Evolutionary conservation across 2,888 invertebrate species (phyloP), one percentile per base, ranked within the genome.

Genomic region (Xanthia icteritia): DNA sequence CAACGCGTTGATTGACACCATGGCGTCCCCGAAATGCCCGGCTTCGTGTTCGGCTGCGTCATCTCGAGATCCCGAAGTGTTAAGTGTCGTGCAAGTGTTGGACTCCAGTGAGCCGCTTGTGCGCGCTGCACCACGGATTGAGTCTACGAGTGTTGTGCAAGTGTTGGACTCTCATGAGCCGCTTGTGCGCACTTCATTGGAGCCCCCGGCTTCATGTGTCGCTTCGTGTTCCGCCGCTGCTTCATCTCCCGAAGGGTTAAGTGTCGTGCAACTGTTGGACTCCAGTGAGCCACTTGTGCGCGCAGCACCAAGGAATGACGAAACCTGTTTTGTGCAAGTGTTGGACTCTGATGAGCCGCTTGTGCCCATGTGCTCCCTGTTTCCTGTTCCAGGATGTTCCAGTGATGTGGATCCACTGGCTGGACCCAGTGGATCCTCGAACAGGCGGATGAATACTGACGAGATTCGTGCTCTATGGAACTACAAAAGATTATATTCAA

Each of bases 401-500:
- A 64, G 39, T 64, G 39, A 5, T 64, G 8, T n/a, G n/a, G 64
- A 64, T 42, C 64, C 42, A 17, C 42, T 64, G n/a, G 64, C 64
- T 17, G 42, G n/a, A 64, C 42, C 42, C 11, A 39, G 15, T 64
- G n/a, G n/a, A 64, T 64, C 65, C 65, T 27, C 27, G 3, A 65
- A 42, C 20, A 65, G 27, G 42, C 42, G 65, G 27, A 65, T 65
- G 65, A 65, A 42, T 65, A 20, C 0, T 5, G 65, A 65, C 0
- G 65, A 65, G 20, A 45, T 65, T 65, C 65, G 65, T 65, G 42
- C 65, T 42, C 27, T 65, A 1, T 65, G 65, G 65, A 65, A 45
- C 42, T 0, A 65, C 27, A 65, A 45, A 45, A 42, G 65, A 20
- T 65, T 65, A 45, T 65, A 27, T 65, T 45, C 65, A 3, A 65